Base-by-base conservation (phyloP, 2,888 invertebrate genomes). In the Eumacrocentrus americanus region DNA sequence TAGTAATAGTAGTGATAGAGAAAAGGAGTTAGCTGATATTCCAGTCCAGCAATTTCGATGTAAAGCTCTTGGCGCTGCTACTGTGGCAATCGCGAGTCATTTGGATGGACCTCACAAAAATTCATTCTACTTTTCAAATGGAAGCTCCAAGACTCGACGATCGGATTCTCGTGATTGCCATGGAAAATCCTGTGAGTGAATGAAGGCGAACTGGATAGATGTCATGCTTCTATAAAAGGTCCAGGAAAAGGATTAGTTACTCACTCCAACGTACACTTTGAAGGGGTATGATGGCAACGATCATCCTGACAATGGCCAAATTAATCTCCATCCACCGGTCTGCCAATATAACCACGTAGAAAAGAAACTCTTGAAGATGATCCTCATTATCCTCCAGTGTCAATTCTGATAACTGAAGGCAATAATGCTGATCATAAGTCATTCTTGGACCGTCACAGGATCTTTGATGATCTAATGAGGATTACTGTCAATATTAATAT, bases 131-230 rank as follows among this genome's bases (percentile, higher is more conserved):
- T 47, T 58, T 55, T 38, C 53, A 35, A 51, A 55, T 55, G 57
- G 58, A 57, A 64, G 55, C 56, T 55, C 29, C 35, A 51, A 22
- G 58, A 38, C 25, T 46, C 7, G 40, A 46, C 42, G 12, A 56
- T 56, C 37, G 60, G 48, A 60, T 62, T 51, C 44, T 16, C 62
- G 63, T 71, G 68, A 73, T 73, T 69, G 68, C 68, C 51, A 50
- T 51, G 35, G 52, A 60, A 60, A 60, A 56, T 51, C 40, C 44
- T 51, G 38, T 12, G 38, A 38, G n/a, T n/a, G 38, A 38, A 52
- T 37, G 38, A 54, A 46, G 22, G 44, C 42, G 42, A n/a, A n/a
- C 44, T 29, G 54, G 34, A 23, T 53, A 58, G 54, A 60, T 60
- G 60, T 55, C 54, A 55, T 11, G 50, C 40, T 50, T 42, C 38